Base-by-base conservation (phyloP, 2,113 vertebrate genomes). In the Pteropus alecto region DNA sequence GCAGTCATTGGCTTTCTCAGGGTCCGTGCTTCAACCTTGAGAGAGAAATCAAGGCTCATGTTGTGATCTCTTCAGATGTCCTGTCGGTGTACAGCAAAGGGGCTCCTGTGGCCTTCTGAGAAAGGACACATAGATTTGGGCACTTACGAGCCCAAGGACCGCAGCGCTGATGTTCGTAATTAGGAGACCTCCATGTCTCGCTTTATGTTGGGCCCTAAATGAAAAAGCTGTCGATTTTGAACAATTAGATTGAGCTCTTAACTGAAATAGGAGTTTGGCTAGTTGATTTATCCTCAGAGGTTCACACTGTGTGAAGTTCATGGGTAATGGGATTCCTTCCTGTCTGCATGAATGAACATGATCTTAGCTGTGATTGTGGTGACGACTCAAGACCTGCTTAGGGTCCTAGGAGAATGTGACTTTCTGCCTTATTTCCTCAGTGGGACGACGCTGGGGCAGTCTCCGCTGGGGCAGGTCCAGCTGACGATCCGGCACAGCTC, bases 401-500 rank as follows among this genome's bases (percentile, higher is more conserved):
- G 11, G 16, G 11, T 13, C 38, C 14, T 12, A 35, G 35, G 30
- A 58, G 16, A 70, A 14, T 54, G 18, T 97, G 24, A 73, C 54
- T 33, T 7, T 58, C 3, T 28, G 15, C 73, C 95, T 93, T 96
- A 51, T 96, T 58, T 98, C 89, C 96, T 33, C 85, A 99, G 99
- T n/a, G 99, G 99, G 56, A 99, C 99, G 0, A 99, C 99, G 2
- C 97, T 99, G 92, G 99, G 98, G 41, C 98, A 99, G 54, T 99
- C 99, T 92, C 99, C 99, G 0, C 98, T 99, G 97, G 99, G 99
- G 4, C 99, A 99, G 98, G 98, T 99, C 97, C 99, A 99, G 98
- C 98, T 99, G 95, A 99, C 99, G 0, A 97, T 99, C 92, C 98
- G 99, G 90, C 99, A 99, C 92, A 99, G 99, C 95, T 99, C 99